Evolutionary conservation across 1,140 invertebrate species (phyloP).

Genomic region (Drosophila repletoides): DNA sequence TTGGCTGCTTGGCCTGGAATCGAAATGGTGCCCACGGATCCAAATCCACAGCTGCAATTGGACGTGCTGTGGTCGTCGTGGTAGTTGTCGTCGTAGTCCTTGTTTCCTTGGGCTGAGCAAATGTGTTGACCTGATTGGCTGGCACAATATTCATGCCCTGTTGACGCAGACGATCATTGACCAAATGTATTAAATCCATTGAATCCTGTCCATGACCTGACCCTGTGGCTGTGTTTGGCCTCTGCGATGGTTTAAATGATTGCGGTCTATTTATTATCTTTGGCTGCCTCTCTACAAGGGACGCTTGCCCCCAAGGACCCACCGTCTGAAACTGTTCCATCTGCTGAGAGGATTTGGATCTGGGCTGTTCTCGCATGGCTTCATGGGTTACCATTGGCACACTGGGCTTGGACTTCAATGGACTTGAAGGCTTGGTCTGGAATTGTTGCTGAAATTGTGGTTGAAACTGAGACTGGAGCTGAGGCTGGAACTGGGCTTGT

Average conservation of each 20-base stretch:
- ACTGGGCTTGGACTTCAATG: neutral
- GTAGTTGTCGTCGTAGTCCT: neutral
- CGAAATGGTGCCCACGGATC: conserved; percentile 38
- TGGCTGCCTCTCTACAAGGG: neutral
- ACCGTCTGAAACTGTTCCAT: conserved; percentile 11
- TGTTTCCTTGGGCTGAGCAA: neutral
- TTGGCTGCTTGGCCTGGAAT: conserved; percentile 16
- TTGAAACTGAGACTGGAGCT: neutral
- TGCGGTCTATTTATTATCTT: conserved; percentile 32
- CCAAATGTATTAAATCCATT: conserved; percentile 26
- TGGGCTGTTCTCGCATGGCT: neutral
- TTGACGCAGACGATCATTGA: conserved; percentile 51
- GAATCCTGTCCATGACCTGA: neutral
- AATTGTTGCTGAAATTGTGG: neutral
- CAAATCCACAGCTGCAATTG: neutral
- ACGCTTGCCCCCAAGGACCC: conserved; percentile 1
- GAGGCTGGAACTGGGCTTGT: neutral
- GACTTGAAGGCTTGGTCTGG: neutral
- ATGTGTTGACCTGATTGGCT: conserved; percentile 11
- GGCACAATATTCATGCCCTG: conserved; percentile 56
- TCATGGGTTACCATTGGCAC: conserved; percentile 3
- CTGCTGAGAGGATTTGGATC: neutral
- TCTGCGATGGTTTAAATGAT: neutral
- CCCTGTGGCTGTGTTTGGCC: neutral
- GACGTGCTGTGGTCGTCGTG: neutral